Evolutionary conservation across 2,797 vertebrate genomes (phyloP).

Genomic region (Acestrorhynchus altus): DNA sequence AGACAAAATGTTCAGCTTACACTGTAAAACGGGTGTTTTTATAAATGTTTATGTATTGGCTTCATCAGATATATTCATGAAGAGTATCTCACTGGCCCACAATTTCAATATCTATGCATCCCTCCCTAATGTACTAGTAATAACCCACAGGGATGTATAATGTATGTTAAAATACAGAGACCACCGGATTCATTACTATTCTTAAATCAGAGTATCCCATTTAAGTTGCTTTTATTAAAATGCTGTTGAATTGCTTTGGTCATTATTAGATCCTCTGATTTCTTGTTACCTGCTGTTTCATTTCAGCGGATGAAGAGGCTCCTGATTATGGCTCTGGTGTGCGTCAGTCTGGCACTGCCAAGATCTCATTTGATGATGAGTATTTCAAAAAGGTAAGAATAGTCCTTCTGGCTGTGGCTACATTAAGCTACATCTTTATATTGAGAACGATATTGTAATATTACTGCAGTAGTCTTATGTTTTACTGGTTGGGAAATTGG

Average conservation of each 20-base stretch:
- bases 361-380: constrained; percentile 98
- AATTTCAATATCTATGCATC: no score
- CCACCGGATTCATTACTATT: not conserved
- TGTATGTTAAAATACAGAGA: not conserved
- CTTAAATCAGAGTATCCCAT: not conserved
- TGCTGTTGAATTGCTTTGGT: constrained; percentile 34
- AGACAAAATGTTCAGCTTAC: no score
- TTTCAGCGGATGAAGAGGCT: constrained; percentile 94
- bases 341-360: constrained; percentile 96
- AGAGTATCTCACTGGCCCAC: no score
- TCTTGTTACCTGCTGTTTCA: constrained; percentile 42
- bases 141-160: not conserved
- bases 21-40: no score
- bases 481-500: not conserved
- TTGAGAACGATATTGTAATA: no score
- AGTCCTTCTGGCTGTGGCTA: not conserved
- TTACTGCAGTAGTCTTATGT: not conserved
- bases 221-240: not conserved
- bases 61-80: no score
- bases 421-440: not conserved
- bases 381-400: constrained; percentile 91
- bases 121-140: not conserved
- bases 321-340: constrained; percentile 98
- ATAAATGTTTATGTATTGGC: no score
- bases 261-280: not conserved